Conservation (phyloP, 2,888 invertebrate genomes). For the Noctua comes region DNA sequence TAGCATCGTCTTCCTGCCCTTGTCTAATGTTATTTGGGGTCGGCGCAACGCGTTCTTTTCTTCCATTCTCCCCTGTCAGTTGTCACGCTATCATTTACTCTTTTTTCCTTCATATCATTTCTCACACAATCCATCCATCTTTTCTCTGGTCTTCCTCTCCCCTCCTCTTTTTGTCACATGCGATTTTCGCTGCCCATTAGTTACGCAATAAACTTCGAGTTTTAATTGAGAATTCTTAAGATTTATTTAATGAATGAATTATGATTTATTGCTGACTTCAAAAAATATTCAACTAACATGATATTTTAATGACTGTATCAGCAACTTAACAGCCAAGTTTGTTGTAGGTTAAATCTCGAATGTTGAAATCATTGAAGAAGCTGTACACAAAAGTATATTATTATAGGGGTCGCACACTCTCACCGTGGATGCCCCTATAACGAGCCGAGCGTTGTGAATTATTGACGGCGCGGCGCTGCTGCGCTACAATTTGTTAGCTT, state of each 20-base stretch:
- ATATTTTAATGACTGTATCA: slow-evolving; percentile 2
- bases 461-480: slow-evolving; percentile 44
- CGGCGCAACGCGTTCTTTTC: no score
- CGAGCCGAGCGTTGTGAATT: slow-evolving; percentile 47
- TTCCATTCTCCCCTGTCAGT: no score
- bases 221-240: neutral
- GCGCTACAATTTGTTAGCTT: slow-evolving; percentile 34
- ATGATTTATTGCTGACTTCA: neutral
- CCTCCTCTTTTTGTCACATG: no score
- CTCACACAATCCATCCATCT: no score
- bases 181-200: neutral
- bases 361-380: slow-evolving; percentile 25
- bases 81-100: no score
- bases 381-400: slow-evolving; percentile 41
- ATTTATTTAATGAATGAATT: neutral
- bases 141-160: no score
- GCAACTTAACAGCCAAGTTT: neutral
- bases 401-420: slow-evolving; percentile 2
- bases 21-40: no score
- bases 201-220: neutral
- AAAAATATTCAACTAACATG: neutral
- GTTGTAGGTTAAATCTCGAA: neutral
- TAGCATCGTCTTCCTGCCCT: no score
- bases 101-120: no score
- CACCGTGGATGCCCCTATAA: slow-evolving; percentile 10